Base-by-base conservation (phyloP, 2,113 vertebrate genomes). In the Lampris incognitus region DNA sequence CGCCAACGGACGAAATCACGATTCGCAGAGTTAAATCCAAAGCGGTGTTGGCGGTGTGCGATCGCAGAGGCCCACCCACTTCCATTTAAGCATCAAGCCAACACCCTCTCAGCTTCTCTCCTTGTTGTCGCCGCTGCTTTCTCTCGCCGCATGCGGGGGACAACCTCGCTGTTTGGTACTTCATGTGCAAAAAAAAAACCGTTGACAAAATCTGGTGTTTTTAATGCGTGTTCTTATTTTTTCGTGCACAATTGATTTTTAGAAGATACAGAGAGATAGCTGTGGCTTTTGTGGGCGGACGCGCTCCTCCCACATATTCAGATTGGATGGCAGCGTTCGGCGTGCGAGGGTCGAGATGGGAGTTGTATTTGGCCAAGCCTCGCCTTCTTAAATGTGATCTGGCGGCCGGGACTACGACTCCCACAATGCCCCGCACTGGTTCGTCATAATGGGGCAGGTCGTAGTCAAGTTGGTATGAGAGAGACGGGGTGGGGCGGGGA, bases 231-330 rank as follows among this genome's bases (percentile, higher is more conserved):
- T 88, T 89, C 81, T 67, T 64, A 36, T 87, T 87, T 88, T 83
- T 91, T 91, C 86, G 57, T 86, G 81, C 82, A 89, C 87, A 84
- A 85, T 88, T 92, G 90, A 40, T 83, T 89, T 90, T 24, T 76
- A 80, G 82, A 71, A 87, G 87, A 91, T 89, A 87, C 79, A 85
- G 79, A 80, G 79, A 89, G 86, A 91, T 87, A 87, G 89, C 88
- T 87, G 89, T 92, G 90, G 90, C 91, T 93, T 92, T 94, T 92
- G 91, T 94, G 93, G 94, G 94, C 93, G 93, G 93, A 93, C 74
- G 79, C 86, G 91, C 92, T 89, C 94, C 94, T 92, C 94, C 94
- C 92, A 93, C 91, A 83, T 94, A 93, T 94, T 94, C 93, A 94
- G 92, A 95, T 94, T 93, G 93, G 92, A 92, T 81, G 88, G 83